These are phyloP conservation scores for Perca schrenkii DNA, from an alignment of 2,113 vertebrate genomes.

Conservation along the genomic window DNA sequence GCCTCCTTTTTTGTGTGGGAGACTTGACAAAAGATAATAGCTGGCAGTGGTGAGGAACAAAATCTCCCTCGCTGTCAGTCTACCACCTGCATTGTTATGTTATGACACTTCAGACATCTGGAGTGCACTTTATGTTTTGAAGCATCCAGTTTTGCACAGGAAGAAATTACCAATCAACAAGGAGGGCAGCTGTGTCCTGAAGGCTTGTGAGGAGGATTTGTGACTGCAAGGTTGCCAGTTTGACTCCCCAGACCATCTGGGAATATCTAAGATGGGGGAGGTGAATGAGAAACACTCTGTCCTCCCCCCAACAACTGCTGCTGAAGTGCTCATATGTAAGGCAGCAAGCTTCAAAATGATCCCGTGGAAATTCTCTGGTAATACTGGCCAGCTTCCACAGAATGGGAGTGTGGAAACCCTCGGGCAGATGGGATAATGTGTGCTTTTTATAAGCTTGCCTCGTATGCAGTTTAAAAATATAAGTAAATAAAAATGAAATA, in stretches of 20 bases:
- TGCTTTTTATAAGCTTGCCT: not conserved
- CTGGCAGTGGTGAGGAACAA: slow-evolving; percentile 36
- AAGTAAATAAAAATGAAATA: not conserved
- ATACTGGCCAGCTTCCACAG: slow-evolving; percentile 19
- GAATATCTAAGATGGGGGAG: slow-evolving; percentile 46
- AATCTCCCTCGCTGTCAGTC: slow-evolving; percentile 59
- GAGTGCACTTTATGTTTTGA: slow-evolving; percentile 71
- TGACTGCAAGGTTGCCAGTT: slow-evolving; percentile 73
- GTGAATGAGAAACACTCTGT: slow-evolving; percentile 31
- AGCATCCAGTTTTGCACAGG: slow-evolving; percentile 53
- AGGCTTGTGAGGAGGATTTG: slow-evolving; percentile 57
- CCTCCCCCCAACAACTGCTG: slow-evolving; percentile 20
- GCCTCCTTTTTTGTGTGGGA: not conserved
- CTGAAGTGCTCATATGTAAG: slow-evolving; percentile 42
- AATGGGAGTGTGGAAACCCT: slow-evolving; percentile 12
- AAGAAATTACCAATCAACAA: slow-evolving; percentile 64
- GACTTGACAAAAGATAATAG: slow-evolving; percentile 38
- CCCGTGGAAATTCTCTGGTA: slow-evolving; percentile 21
- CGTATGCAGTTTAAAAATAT: not conserved
- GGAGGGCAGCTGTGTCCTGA: slow-evolving; percentile 69
- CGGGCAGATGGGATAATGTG: not conserved
- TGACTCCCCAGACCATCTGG: slow-evolving; percentile 72
- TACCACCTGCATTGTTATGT: slow-evolving; percentile 73
- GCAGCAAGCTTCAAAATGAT: slow-evolving; percentile 2
- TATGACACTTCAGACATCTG: slow-evolving; percentile 77